Evolutionary conservation across 2,113 vertebrate species (phyloP), one percentile per base, ranked within the genome.

Genomic region (Bubo bubo): DNA sequence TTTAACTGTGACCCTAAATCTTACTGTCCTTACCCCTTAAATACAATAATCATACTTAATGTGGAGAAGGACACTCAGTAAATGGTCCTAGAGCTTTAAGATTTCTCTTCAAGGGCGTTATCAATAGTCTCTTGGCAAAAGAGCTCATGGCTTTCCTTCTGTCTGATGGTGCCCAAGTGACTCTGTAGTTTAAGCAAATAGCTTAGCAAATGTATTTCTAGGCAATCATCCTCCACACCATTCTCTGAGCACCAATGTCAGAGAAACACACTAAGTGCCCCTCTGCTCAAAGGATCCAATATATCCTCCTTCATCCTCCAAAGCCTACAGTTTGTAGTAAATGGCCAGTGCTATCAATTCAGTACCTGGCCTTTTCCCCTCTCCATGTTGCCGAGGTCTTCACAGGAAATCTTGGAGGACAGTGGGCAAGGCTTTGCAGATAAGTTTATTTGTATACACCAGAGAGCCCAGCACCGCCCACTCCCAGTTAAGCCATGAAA

Each of bases 171-270:
- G 91, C 95, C 93, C 88, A 94, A 79, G 86, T 96, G 88, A 58
- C 73, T 87, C 84, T 70, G 59, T 63, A 91, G 91, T 91, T 97
- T 82, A 88, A 85, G 63, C 74, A 90, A 96, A 97, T 85, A 96
- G 58, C 93, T 94, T 90, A 95, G 77, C 58, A 87, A 89, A 91
- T 89, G 23, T 76, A 79, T 86, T 94, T 95, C 66, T 62, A 85
- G 62, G 62, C 20, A 30, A 50, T 62, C 80, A 90, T 88, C 70
- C 66, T 73, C 80, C 43, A 58, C 28, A 24, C 80, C 66, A 15
- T 82, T 85, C 64, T 88, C 77, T 10, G 6, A 82, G 52, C 74
- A 72, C 66, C 41, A 50, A 5, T 73, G 80, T 79, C 72, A 79
- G 62, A 72, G 62, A 93, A 93, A 79, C 52, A 76, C 1, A 50